phyloP scores from a whole-genome alignment of 2,797 vertebrate genomes.

The Brachyalestes nurse region DNA sequence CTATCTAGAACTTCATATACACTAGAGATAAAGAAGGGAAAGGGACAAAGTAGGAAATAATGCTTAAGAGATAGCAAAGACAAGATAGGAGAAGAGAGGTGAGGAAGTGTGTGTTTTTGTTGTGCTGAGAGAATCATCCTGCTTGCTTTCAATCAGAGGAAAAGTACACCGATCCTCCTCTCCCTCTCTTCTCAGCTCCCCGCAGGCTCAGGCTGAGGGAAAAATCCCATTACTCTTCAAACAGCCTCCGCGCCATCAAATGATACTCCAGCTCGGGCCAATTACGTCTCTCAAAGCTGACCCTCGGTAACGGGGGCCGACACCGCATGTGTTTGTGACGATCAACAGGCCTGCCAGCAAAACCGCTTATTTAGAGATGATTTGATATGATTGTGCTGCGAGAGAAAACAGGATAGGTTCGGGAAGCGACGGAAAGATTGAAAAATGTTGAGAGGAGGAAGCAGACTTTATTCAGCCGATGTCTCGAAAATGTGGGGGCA shows the following conservation, averaged over 20 bases:
- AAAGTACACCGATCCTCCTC: constrained; percentile 57
- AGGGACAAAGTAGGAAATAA: background rate
- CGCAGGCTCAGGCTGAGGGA: constrained; percentile 64
- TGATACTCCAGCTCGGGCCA: constrained; percentile 74
- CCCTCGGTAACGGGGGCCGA: constrained; percentile 14
- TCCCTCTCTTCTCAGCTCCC: constrained; percentile 62
- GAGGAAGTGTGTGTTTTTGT: constrained; percentile 45
- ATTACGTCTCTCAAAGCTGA: constrained; percentile 67
- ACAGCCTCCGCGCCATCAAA: constrained; percentile 72
- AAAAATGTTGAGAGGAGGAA: constrained; percentile 11
- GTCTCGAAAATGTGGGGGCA: background rate
- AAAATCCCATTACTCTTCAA: constrained; percentile 79
- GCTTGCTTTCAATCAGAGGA: constrained; percentile 72
- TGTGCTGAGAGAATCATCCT: constrained; percentile 62
- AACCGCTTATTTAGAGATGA: constrained; percentile 51
- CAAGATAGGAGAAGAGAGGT: background rate
- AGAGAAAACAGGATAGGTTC: constrained; percentile 9
- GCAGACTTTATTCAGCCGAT: constrained; percentile 10
- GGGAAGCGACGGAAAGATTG: constrained; percentile 8
- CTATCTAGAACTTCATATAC: no score
- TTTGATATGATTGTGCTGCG: constrained; percentile 50
- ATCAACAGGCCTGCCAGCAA: constrained; percentile 42
- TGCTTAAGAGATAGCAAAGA: constrained; percentile 14
- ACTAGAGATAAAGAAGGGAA: background rate
- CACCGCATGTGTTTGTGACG: constrained; percentile 12